Percentiles rank a stretch among this genome's conserved stretches.
phyloP scores from a whole-genome alignment of 2,113 vertebrate genomes.

The Hyperopisus bebe region DNA sequence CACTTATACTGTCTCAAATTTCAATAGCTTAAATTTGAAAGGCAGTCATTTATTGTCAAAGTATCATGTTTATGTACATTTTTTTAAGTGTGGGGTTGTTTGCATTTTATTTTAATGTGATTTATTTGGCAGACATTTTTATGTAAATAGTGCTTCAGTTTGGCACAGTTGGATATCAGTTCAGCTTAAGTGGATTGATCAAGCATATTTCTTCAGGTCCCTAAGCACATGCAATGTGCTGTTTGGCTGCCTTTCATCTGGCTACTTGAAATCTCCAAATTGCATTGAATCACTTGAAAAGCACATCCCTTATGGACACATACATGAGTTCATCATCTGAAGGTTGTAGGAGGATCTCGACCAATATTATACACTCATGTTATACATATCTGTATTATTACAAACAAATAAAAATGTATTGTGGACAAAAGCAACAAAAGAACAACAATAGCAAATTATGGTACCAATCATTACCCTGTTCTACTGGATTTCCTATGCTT shows the following conservation, averaged over 20 bases:
- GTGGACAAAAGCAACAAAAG: background rate
- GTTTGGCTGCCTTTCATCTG: background rate
- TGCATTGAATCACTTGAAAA: background rate
- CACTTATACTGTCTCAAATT: background rate
- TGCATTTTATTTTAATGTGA: background rate
- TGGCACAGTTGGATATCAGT: background rate
- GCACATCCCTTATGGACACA: background rate
- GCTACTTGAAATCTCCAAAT: background rate
- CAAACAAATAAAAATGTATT: background rate
- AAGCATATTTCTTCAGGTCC: background rate
- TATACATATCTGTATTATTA: background rate
- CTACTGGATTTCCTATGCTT: background rate
- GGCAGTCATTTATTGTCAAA: background rate
- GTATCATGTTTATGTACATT: background rate
- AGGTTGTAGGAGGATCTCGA: background rate
- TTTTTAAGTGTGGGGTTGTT: background rate
- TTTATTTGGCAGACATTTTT: background rate
- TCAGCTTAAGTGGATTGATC: background rate
- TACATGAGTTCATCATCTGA: background rate
- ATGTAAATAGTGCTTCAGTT: background rate
- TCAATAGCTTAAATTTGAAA: background rate
- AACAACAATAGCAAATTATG: background rate
- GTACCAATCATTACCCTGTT: background rate
- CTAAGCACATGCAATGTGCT: background rate
- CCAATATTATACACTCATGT: background rate